These are phyloP conservation scores for Halocynthia aurantium DNA, from an alignment of 23 tunicate genomes.

Conservation along the genomic window DNA sequence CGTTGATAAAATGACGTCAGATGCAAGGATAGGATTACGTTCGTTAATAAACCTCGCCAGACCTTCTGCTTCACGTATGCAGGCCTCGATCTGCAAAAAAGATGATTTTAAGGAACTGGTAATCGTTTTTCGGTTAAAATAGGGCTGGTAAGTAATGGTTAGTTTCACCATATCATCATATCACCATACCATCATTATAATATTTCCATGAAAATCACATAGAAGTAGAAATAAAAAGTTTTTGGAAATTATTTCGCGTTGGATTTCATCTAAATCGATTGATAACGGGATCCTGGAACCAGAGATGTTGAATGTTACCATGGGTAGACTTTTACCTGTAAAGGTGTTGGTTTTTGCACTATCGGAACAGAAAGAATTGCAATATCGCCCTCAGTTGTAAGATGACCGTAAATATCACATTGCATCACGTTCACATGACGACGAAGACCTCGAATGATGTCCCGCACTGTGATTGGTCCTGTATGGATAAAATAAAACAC, in stretches of 20 bases:
- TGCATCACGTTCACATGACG: slow-evolving; percentile 51
- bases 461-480: slow-evolving; percentile 77
- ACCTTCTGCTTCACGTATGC: slow-evolving; percentile 65
- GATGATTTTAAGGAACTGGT: neutral
- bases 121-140: neutral
- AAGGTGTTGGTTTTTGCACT: slow-evolving; percentile 28
- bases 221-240: neutral
- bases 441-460: slow-evolving; percentile 36
- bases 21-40: slow-evolving; percentile 53
- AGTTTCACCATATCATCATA: neutral
- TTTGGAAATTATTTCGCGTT: neutral
- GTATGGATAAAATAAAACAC: neutral
- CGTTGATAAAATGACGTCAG: slow-evolving; percentile 45
- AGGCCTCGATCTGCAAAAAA: slow-evolving; percentile 62
- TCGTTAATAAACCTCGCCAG: slow-evolving; percentile 48
- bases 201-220: neutral
- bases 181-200: too few relatives aligned
- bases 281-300: neutral
- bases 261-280: neutral
- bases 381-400: slow-evolving; percentile 69
- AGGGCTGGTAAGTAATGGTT: neutral
- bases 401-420: slow-evolving; percentile 59
- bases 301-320: neutral
- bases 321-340: slow-evolving; percentile 28
- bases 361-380: slow-evolving; percentile 38